Percentiles rank a stretch among this genome's conserved stretches.
Evolutionary conservation across 2,888 invertebrate species (phyloP).

Genomic region (Atherix ibis): DNA sequence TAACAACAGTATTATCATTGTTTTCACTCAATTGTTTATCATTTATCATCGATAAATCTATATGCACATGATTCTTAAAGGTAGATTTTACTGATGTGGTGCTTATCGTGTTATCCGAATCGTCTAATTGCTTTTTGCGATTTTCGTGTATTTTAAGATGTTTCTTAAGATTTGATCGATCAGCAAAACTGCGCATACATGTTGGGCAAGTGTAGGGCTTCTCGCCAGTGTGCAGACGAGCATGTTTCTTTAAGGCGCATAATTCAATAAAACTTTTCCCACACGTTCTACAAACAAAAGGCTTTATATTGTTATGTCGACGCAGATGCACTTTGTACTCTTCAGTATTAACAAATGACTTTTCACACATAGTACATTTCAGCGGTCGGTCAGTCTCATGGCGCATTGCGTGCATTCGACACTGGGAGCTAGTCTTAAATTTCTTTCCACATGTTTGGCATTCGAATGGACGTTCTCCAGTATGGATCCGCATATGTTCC

Average conservation of each 20-base stretch:
- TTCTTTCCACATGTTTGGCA: conserved; percentile 49
- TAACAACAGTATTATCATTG: background rate
- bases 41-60: background rate
- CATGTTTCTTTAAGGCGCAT: conserved; percentile 47
- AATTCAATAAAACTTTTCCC: conserved; percentile 42
- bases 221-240: conserved; percentile 48
- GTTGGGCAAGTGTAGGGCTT: conserved; percentile 33
- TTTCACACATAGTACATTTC: conserved; percentile 40
- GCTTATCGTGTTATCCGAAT: too few species aligned
- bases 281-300: conserved; percentile 34
- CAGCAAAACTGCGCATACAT: conserved; percentile 49
- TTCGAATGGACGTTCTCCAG: conserved; percentile 58
- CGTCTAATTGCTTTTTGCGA: conserved; percentile 1
- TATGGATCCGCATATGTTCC: conserved; percentile 63
- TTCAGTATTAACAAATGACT: conserved; percentile 30
- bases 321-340: conserved; percentile 6
- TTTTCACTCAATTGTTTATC: conserved; percentile 1
- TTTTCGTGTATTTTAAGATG: conserved; percentile 31
- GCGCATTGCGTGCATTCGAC: conserved; percentile 43
- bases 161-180: conserved; percentile 44
- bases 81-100: too few species aligned
- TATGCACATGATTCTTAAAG: background rate
- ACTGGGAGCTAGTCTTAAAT: conserved; percentile 47
- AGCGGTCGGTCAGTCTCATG: conserved; percentile 37
- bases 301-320: conserved; percentile 10